phyloP scores from a whole-genome alignment of 2,113 vertebrate species.

The Lamprotornis superbus region DNA sequence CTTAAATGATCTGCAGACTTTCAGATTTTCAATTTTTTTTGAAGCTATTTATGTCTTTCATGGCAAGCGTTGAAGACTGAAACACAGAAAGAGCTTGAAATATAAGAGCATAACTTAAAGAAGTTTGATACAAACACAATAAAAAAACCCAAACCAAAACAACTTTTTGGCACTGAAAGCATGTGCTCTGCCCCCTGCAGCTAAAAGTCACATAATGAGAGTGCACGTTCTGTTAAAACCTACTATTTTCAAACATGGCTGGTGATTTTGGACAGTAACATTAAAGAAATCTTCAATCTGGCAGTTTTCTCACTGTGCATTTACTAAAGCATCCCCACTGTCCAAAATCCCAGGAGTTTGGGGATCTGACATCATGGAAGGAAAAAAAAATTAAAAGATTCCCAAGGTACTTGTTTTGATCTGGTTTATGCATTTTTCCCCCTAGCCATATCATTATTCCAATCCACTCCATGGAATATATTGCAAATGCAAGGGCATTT shows the following conservation, averaged over 20 bases:
- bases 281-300: constrained; percentile 73
- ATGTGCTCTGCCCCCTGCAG: constrained; percentile 69
- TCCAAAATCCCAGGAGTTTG: constrained; percentile 44
- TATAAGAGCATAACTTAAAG: constrained; percentile 14
- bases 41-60: constrained; percentile 17
- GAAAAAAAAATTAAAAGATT: constrained; percentile 14
- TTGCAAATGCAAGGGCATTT: not conserved
- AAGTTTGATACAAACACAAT: constrained; percentile 45
- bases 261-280: constrained; percentile 72
- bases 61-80: not conserved
- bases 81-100: constrained; percentile 14
- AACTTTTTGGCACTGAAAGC: constrained; percentile 62
- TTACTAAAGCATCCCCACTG: constrained; percentile 60
- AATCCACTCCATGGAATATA: not conserved
- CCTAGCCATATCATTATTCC: not conserved
- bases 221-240: constrained; percentile 65
- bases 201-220: constrained; percentile 65
- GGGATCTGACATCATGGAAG: constrained; percentile 37
- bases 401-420: not conserved
- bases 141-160: not conserved
- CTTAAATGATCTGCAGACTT: not conserved
- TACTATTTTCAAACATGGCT: constrained; percentile 65
- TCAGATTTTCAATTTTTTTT: not conserved
- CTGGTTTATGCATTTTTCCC: not conserved
- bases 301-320: constrained; percentile 54